Evolutionary conservation across 2,888 invertebrate species (phyloP), one percentile per base, ranked within the genome.

Genomic region (Drosophila planitibia): DNA sequence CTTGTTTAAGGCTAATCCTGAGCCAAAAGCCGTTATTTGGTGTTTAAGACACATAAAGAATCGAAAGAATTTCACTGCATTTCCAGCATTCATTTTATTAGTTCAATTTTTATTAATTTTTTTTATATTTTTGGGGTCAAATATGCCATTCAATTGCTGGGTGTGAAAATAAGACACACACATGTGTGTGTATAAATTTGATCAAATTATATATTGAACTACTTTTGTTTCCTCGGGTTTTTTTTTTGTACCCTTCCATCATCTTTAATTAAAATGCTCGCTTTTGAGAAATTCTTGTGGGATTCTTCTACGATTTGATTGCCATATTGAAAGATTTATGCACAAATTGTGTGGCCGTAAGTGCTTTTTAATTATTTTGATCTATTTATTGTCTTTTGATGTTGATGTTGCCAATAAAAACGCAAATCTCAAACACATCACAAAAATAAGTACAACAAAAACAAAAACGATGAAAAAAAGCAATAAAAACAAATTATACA

Each of bases 261-360:
- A 47, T 55, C 61, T 75, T 75, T 83, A 79, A 80, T 70, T 82
- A 65, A 79, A 82, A 70, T 30, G 52, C 35, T 58, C 39, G 53
- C 37, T 39, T 44, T 61, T 62, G 53, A 30, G 49, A 63, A 74
- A 60, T 66, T 70, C 66, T 69, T 81, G 67, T 41, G 41, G 68
- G 10, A 33, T 33, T 33, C 14, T 49, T 6, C 12, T n/a, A 49
- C 65, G 65, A 70, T 67, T 66, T 64, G 49, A 75, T 81, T 72
- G 84, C 57, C 54, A 51, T 70, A 79, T 70, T 85, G 86, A 88
- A 61, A 77, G 77, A 82, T 88, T 89, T 87, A 87, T 83, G 70
- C 63, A 59, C 49, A 41, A 70, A 60, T 70, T 70, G 59, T 54
- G 69, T 7, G 51, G 22, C 30, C 14, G 16, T 39, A 41, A 78